Evolutionary conservation across 2,888 invertebrate species (phyloP).

Genomic region (Kryphioiulus occultus): DNA sequence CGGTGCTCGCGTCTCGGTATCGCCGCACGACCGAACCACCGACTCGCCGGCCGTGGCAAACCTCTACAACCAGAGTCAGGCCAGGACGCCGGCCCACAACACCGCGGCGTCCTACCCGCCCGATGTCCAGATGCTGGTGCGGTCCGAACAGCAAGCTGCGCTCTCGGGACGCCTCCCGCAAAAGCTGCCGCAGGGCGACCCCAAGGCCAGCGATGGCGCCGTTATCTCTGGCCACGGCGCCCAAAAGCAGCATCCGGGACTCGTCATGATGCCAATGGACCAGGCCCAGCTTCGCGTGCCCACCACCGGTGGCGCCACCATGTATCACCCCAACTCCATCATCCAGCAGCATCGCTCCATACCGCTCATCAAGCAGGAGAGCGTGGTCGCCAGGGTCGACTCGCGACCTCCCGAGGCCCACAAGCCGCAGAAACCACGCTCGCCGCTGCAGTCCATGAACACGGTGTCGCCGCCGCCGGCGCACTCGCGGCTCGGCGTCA

Average conservation of each 20-base stretch:
- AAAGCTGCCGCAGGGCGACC: not conserved
- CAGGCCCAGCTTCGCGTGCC: conserved; percentile 29
- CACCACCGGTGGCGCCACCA: not conserved
- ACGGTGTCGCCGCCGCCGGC: conserved; percentile 46
- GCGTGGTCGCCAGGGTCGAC: not conserved
- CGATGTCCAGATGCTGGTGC: not conserved
- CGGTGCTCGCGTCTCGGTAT: conserved; percentile 55
- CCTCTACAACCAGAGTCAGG: conserved; percentile 58
- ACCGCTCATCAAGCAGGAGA: conserved; percentile 47
- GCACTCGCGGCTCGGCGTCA: conserved; percentile 31
- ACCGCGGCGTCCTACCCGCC: conserved; percentile 29
- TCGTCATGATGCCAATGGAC: conserved; percentile 33
- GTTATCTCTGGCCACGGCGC: not conserved
- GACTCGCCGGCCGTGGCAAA: conserved; percentile 69
- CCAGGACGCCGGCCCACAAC: conserved; percentile 41
- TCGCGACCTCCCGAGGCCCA: conserved; percentile 45
- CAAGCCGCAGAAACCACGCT: conserved; percentile 42
- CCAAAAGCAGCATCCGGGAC: conserved; percentile 19
- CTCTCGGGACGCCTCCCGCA: not conserved
- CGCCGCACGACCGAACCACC: conserved; percentile 69
- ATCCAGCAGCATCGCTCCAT: conserved; percentile 46
- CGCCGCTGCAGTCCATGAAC: conserved; percentile 54
- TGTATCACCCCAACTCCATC: conserved; percentile 40
- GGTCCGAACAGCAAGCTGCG: not conserved
- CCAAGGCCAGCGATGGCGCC: not conserved